phyloP scores from a whole-genome alignment of 2,113 vertebrate species.

The Erpornis zantholeuca region DNA sequence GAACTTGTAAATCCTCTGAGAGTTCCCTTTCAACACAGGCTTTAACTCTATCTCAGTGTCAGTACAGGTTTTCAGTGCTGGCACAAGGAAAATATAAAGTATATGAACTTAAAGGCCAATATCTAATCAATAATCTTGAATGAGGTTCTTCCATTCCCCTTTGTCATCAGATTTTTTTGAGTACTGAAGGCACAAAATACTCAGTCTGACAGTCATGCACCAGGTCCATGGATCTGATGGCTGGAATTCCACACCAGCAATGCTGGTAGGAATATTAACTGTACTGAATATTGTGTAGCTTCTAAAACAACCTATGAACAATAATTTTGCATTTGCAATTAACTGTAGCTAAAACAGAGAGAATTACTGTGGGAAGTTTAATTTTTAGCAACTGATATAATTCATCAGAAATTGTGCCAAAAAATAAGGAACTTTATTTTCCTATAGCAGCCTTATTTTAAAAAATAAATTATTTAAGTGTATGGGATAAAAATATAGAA shows the following conservation, averaged over 20 bases:
- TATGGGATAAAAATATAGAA: neutral
- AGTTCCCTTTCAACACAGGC: neutral
- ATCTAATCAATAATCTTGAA: neutral
- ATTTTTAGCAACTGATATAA: neutral
- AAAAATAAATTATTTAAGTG: neutral
- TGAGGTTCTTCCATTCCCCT: neutral
- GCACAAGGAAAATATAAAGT: neutral
- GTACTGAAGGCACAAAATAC: neutral
- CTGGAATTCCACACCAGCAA: neutral
- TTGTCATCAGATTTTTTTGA: neutral
- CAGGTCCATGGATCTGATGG: neutral
- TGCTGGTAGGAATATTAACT: neutral
- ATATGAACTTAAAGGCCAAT: neutral
- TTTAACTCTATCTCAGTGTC: neutral
- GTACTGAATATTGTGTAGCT: neutral
- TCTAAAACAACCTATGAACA: neutral
- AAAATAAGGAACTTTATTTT: neutral
- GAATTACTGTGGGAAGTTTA: neutral
- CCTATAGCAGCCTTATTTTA: neutral
- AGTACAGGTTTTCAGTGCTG: neutral
- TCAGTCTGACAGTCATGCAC: neutral
- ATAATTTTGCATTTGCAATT: neutral
- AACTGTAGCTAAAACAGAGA: neutral
- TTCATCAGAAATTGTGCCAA: neutral
- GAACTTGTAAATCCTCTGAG: conserved; percentile 40